Evolutionary conservation across 2,797 vertebrate species (phyloP).

Genomic region (Acanthurus leucopareius): DNA sequence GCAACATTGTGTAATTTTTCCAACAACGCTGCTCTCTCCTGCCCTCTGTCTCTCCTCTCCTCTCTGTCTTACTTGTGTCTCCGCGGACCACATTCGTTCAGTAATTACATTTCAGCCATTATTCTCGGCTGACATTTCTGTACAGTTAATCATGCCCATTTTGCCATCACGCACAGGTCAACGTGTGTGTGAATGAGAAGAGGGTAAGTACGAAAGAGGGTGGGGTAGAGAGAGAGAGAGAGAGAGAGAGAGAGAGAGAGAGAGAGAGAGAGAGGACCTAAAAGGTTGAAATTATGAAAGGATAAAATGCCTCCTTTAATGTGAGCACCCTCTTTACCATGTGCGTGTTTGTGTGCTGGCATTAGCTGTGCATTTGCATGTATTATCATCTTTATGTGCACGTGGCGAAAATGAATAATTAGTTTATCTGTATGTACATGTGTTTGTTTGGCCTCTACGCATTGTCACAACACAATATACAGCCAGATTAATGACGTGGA

Average conservation of each 20-base stretch:
- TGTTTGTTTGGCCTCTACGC: conserved; percentile 2
- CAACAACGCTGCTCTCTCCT: no score
- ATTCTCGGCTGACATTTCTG: conserved; percentile 81
- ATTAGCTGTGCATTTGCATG: conserved; percentile 28
- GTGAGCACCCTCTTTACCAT: conserved; percentile 18
- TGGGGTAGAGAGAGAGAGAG: conserved; percentile 1
- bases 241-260: conserved; percentile 18
- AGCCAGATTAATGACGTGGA: conserved; percentile 52
- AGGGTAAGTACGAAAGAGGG: conserved; percentile 39
- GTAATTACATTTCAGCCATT: conserved; percentile 82
- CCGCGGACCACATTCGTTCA: conserved; percentile 54
- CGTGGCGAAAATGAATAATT: conserved; percentile 5
- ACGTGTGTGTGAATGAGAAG: conserved; percentile 67
- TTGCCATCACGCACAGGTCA: conserved; percentile 73
- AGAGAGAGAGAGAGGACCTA: conserved; percentile 20
- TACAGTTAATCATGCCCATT: conserved; percentile 80
- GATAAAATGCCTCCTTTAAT: conserved; percentile 27
- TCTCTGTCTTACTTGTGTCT: conserved; percentile 59
- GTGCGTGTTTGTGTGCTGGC: conserved; percentile 7
- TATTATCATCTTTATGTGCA: conserved; percentile 26
- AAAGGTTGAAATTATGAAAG: conserved; percentile 52
- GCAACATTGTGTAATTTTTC: conserved; percentile 18
- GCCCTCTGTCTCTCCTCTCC: conserved; percentile 10
- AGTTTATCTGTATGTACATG: conserved; percentile 9
- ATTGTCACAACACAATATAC: conserved; percentile 29